phyloP scores from a whole-genome alignment of 2,113 vertebrate genomes.

The Lophochroa leadbeateri region DNA sequence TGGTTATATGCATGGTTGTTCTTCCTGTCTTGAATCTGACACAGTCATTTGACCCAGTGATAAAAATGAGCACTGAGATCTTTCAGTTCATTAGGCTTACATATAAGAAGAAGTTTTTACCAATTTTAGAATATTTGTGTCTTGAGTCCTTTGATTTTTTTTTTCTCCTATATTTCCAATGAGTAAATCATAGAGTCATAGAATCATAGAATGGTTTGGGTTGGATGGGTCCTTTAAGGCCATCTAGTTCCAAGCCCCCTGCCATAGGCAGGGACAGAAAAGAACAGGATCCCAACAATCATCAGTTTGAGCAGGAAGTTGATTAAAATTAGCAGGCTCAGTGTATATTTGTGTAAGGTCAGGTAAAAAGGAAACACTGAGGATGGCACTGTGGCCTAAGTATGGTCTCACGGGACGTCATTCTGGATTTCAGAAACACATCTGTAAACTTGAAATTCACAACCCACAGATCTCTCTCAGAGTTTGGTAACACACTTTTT shows the following conservation, averaged over 20 bases:
- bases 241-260: neutral
- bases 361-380: neutral
- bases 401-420: neutral
- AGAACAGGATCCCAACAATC: neutral
- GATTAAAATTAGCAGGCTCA: neutral
- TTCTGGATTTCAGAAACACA: neutral
- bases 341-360: neutral
- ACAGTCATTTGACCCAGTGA: neutral
- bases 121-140: neutral
- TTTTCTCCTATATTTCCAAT: neutral
- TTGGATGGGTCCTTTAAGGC: neutral
- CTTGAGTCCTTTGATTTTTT: neutral
- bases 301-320: neutral
- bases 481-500: neutral
- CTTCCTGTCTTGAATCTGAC: neutral
- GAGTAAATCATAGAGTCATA: neutral
- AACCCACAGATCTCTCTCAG: neutral
- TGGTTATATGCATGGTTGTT: neutral
- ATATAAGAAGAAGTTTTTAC: neutral
- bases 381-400: accelerated
- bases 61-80: neutral
- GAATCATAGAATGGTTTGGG: too few species aligned
- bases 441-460: neutral
- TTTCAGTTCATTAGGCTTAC: neutral
- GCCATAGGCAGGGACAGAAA: neutral